Percentiles rank a stretch among this genome's conserved stretches.
Evolutionary conservation across 2,888 invertebrate genomes (phyloP).

Genomic region (Acanthosepion lycidas): DNA sequence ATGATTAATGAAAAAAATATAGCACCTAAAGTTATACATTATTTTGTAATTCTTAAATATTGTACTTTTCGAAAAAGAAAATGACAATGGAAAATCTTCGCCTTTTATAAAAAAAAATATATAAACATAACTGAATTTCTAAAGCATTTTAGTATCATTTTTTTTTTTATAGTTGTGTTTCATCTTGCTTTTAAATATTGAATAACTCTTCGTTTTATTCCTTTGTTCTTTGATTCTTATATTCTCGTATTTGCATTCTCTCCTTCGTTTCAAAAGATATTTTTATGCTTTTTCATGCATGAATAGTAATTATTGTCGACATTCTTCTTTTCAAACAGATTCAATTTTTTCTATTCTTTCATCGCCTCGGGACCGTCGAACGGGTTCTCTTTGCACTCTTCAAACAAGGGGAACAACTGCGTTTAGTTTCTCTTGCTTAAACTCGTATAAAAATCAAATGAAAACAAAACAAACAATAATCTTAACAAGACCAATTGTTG

Average conservation of each 20-base stretch:
- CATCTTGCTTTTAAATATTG: neutral
- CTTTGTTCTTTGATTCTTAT: neutral
- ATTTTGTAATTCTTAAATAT: neutral
- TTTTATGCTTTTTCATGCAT: neutral
- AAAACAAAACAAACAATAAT: neutral
- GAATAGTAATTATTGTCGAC: neutral
- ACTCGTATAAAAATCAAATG: neutral
- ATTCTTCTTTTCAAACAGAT: conserved; percentile 4
- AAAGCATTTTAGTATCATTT: neutral
- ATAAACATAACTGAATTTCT: neutral
- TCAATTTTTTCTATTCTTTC: neutral
- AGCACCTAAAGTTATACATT: neutral
- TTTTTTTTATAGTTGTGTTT: neutral
- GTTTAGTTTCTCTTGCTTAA: neutral
- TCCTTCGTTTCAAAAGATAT: neutral
- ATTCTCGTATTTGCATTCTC: neutral
- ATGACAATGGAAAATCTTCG: neutral
- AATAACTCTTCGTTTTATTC: neutral
- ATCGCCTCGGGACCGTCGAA: neutral
- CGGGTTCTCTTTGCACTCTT: neutral
- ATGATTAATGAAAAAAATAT: neutral
- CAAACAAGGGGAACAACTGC: neutral
- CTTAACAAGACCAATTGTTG: too few species aligned
- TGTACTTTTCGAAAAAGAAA: neutral
- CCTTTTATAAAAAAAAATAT: neutral